Evolutionary conservation across 1,140 invertebrate genomes (phyloP).

Genomic region (Periplaneta americana): DNA sequence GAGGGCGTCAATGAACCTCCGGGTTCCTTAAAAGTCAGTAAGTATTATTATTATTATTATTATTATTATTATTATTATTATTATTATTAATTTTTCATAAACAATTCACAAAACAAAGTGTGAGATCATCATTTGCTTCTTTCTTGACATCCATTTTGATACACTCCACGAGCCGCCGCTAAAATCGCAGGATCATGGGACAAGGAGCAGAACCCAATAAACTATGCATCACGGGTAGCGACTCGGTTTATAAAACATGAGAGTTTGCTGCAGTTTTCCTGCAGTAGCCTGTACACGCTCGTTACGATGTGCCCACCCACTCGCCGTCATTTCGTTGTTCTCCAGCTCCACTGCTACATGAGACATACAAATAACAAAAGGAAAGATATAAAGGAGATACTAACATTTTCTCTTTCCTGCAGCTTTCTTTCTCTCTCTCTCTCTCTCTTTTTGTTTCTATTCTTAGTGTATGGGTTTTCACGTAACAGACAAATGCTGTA

Average conservation of each 20-base stretch:
- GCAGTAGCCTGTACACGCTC: not conserved
- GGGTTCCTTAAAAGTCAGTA: too few species aligned
- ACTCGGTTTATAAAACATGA: not conserved
- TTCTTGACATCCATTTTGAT: too few species aligned
- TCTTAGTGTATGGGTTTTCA: not conserved
- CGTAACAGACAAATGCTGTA: not conserved
- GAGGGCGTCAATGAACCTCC: too few species aligned
- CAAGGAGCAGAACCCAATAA: too few species aligned
- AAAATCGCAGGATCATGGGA: too few species aligned
- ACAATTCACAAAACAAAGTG: too few species aligned
- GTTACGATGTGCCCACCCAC: not conserved
- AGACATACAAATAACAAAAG: not conserved
- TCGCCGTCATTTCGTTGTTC: not conserved
- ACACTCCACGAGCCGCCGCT: too few species aligned
- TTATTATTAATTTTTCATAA: too few species aligned
- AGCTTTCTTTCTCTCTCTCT: not conserved
- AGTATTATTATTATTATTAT: too few species aligned
- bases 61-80: too few species aligned
- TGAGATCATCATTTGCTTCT: too few species aligned
- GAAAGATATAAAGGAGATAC: not conserved
- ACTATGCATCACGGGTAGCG: too few species aligned
- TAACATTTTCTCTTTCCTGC: not conserved
- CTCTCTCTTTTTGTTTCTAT: not conserved
- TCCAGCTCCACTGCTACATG: not conserved
- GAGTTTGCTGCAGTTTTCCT: not conserved